Conservation (phyloP, 2,113 vertebrate genomes). For the Microtus pennsylvanicus region DNA sequence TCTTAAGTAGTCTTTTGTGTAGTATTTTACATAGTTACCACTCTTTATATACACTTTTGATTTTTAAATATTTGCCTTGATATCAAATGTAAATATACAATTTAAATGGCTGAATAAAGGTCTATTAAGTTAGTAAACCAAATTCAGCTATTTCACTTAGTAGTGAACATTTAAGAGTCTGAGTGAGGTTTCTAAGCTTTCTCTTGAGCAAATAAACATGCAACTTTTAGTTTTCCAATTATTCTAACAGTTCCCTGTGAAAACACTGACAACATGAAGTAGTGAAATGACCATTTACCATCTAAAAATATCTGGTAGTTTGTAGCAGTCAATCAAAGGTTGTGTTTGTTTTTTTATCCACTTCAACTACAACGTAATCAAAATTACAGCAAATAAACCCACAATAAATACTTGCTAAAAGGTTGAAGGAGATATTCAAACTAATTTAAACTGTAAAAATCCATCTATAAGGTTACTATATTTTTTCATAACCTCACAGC, state of each 20-base stretch:
- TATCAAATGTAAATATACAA: not conserved
- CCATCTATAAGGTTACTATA: not conserved
- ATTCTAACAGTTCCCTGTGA: not conserved
- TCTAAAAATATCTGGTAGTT: not conserved
- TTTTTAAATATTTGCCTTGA: conserved; percentile 12
- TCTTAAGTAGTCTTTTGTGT: not conserved
- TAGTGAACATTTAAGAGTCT: not conserved
- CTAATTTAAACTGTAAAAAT: not conserved
- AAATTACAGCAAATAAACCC: not conserved
- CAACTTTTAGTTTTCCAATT: not conserved
- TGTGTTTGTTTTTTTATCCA: not conserved
- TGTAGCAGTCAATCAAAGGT: not conserved
- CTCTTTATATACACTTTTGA: not conserved
- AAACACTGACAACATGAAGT: not conserved
- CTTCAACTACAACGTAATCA: not conserved
- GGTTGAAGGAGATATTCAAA: not conserved
- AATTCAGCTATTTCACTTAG: conserved; percentile 30
- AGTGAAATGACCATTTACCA: not conserved
- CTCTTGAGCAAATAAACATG: conserved; percentile 14
- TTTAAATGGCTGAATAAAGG: not conserved
- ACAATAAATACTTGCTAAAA: not conserved
- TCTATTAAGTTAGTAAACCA: conserved; percentile 7
- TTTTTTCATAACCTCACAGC: not conserved
- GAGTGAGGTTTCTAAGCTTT: not conserved
- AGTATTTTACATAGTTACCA: not conserved